Conservation (phyloP, 2,113 vertebrate genomes). For the Pelobates fuscus region DNA sequence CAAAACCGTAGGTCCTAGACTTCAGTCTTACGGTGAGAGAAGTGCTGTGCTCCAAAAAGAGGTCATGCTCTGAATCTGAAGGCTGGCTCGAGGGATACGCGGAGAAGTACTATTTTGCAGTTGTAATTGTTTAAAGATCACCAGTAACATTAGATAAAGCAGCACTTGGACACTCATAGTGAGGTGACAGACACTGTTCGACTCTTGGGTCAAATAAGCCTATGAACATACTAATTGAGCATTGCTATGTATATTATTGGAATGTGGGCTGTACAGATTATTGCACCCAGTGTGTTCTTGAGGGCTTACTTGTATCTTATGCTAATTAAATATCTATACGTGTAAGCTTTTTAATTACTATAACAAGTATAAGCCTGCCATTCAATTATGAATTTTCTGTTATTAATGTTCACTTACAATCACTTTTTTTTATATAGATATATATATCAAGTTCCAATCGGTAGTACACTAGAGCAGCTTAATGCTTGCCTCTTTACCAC, state of each 20-base stretch:
- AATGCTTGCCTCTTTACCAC: too few relatives aligned
- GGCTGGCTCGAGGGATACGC: not conserved
- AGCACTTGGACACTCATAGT: not conserved
- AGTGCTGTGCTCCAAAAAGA: not conserved
- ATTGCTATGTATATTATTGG: conserved; percentile 19
- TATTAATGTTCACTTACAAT: too few relatives aligned
- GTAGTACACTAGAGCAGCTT: too few relatives aligned
- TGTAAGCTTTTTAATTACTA: conserved; percentile 27
- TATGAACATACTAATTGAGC: conserved; percentile 35
- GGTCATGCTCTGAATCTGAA: not conserved
- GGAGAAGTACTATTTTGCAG: not conserved
- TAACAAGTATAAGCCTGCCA: not conserved
- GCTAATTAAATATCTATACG: conserved; percentile 30
- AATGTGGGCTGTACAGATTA: conserved; percentile 15
- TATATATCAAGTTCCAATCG: too few relatives aligned
- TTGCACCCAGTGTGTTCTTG: conserved; percentile 11
- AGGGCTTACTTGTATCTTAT: conserved; percentile 4
- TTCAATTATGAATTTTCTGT: not conserved
- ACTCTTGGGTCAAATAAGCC: conserved; percentile 29
- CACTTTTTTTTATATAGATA: too few relatives aligned
- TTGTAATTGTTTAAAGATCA: conserved; percentile 6
- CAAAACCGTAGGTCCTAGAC: too few relatives aligned
- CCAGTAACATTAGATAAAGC: conserved; percentile 1
- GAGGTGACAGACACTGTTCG: conserved; percentile 16
- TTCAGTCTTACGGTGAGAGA: too few relatives aligned